A percentile compares a stretch with the other conserved stretches of the same genome.
These are phyloP conservation scores for Sphaeramia orbicularis DNA, from an alignment of 2,797 vertebrate species.

Conservation along the genomic window DNA sequence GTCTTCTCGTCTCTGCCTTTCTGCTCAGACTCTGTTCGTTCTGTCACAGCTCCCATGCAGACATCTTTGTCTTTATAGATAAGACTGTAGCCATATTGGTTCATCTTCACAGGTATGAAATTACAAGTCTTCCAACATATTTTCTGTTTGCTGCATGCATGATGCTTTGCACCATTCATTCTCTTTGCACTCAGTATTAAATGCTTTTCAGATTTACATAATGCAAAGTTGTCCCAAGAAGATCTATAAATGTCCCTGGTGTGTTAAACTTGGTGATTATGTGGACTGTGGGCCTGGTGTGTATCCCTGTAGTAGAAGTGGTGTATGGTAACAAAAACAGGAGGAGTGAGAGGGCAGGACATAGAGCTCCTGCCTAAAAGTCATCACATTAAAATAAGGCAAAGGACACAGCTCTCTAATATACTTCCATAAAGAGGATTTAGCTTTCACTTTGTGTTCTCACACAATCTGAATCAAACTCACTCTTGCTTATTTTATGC, in stretches of 20 bases:
- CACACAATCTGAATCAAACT: slow-evolving; percentile 45
- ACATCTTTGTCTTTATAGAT: slow-evolving; percentile 13
- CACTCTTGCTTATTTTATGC: slow-evolving; percentile 28
- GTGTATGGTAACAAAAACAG: slow-evolving; percentile 11
- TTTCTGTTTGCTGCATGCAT: not conserved
- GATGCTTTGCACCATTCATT: not conserved
- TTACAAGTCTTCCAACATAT: slow-evolving; percentile 2
- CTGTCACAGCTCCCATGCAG: slow-evolving; percentile 4
- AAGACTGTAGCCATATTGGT: slow-evolving; percentile 6
- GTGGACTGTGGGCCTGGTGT: slow-evolving; percentile 25
- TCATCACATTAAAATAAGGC: slow-evolving; percentile 53
- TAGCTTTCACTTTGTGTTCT: slow-evolving; percentile 40
- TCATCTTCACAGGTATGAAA: not conserved
- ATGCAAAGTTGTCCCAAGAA: slow-evolving; percentile 31
- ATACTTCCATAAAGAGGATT: slow-evolving; percentile 74
- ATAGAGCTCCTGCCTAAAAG: slow-evolving; percentile 32
- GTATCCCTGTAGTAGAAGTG: not conserved
- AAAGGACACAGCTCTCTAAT: slow-evolving; percentile 54
- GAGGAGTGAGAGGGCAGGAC: not conserved
- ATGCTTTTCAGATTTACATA: slow-evolving; percentile 44
- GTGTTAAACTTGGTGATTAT: slow-evolving; percentile 28
- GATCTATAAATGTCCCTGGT: slow-evolving; percentile 36
- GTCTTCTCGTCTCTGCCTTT: slow-evolving; percentile 11
- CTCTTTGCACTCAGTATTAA: not conserved
- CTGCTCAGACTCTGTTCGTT: not conserved